Conservation (phyloP, 2,888 invertebrate species). For the Crocallis elinguaria region DNA sequence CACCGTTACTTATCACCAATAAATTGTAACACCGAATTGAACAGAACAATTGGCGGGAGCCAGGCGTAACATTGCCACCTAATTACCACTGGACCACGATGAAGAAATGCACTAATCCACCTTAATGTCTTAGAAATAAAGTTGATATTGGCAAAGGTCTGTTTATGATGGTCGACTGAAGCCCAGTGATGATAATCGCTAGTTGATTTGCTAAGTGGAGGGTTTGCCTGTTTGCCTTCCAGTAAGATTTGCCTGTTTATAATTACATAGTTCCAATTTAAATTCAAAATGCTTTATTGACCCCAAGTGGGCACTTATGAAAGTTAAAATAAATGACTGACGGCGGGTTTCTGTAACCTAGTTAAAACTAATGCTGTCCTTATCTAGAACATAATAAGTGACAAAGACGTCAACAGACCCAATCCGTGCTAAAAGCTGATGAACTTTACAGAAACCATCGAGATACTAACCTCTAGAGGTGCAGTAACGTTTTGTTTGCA, state of each 20-base stretch:
- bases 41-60: slow-evolving; percentile 9
- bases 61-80: slow-evolving; percentile 15
- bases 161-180: slow-evolving; percentile 6
- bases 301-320: too few relatives aligned
- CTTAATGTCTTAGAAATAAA: background rate
- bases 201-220: slow-evolving; percentile 17
- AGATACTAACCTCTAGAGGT: too few relatives aligned
- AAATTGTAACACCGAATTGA: slow-evolving; percentile 6
- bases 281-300: too few relatives aligned
- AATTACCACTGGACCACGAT: slow-evolving; percentile 13
- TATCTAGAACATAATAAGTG: too few relatives aligned
- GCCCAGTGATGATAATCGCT: slow-evolving; percentile 6
- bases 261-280: too few relatives aligned
- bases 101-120: background rate
- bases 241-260: background rate
- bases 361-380: too few relatives aligned
- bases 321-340: too few relatives aligned
- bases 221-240: slow-evolving; percentile 6
- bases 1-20: background rate
- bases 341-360: too few relatives aligned
- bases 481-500: too few relatives aligned
- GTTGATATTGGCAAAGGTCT: background rate
- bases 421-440: too few relatives aligned
- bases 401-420: too few relatives aligned
- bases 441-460: too few relatives aligned